These are phyloP conservation scores for Ellobius talpinus DNA, from an alignment of 2,113 vertebrate species.

Conservation along the genomic window DNA sequence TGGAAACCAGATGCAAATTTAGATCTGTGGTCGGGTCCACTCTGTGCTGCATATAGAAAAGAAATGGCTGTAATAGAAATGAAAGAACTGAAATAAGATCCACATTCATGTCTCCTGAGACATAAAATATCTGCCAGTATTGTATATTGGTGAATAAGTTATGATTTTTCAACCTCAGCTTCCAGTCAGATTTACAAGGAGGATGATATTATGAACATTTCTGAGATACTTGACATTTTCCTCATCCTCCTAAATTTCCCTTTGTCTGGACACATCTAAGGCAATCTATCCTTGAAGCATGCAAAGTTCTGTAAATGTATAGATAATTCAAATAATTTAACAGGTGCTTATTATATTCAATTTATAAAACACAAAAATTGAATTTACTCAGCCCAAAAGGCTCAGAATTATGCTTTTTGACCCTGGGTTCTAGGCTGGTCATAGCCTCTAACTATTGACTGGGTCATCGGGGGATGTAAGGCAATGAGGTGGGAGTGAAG, in stretches of 20 bases:
- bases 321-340: constrained; percentile 15
- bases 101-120: constrained; percentile 46
- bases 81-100: constrained; percentile 67
- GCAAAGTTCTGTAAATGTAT: neutral
- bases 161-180: constrained; percentile 52
- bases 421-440: neutral
- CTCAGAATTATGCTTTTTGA: neutral
- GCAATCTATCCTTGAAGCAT: neutral
- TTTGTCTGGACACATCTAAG: constrained; percentile 14
- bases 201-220: constrained; percentile 19
- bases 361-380: constrained; percentile 11
- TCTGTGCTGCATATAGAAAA: constrained; percentile 51
- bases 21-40: constrained; percentile 61
- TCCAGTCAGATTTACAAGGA: constrained; percentile 51
- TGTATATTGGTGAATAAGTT: constrained; percentile 52
- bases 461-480: neutral
- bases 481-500: neutral
- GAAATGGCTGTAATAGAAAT: constrained; percentile 53
- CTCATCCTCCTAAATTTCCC: constrained; percentile 35
- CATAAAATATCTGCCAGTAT: constrained; percentile 68
- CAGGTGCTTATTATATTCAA: neutral
- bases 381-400: constrained; percentile 6
- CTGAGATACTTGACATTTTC: constrained; percentile 30
- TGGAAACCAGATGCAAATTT: constrained; percentile 82
- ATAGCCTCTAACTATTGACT: neutral